A percentile compares a stretch with the other conserved stretches of the same genome.
Conservation (phyloP, 2,113 vertebrate species). For the Lates calcarifer region DNA sequence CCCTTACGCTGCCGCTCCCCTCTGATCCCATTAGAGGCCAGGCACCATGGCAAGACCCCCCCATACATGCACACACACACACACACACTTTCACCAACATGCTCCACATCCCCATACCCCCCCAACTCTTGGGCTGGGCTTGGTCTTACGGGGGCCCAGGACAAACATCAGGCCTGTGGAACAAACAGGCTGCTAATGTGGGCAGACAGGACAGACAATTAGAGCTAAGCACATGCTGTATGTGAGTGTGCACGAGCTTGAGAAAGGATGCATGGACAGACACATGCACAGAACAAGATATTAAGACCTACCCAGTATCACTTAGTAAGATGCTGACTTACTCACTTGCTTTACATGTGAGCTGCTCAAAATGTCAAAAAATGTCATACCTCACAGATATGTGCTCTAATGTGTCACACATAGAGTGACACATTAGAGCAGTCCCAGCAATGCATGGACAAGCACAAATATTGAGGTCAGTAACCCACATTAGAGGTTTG, state of each 20-base stretch:
- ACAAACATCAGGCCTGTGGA: conserved; percentile 72
- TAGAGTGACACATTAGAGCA: conserved; percentile 15
- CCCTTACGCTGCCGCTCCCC: conserved; percentile 62
- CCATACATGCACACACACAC: conserved; percentile 18
- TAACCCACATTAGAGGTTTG: conserved; percentile 24
- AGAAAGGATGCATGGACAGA: conserved; percentile 11
- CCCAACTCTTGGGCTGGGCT: conserved; percentile 44
- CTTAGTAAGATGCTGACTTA: background rate
- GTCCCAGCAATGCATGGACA: background rate
- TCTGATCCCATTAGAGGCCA: conserved; percentile 82
- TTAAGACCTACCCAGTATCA: background rate
- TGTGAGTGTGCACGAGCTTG: conserved; percentile 20
- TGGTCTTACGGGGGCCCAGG: conserved; percentile 63
- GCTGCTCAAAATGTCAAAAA: background rate
- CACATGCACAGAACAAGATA: background rate
- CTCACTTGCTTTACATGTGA: background rate
- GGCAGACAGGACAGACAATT: conserved; percentile 75
- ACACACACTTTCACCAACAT: conserved; percentile 33
- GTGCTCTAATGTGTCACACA: too few relatives aligned
- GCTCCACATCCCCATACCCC: conserved; percentile 27
- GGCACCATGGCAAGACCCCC: conserved; percentile 68
- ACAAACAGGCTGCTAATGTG: conserved; percentile 75
- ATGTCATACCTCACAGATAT: background rate
- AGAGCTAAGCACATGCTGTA: conserved; percentile 51
- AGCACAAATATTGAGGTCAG: conserved; percentile 18